Conservation (phyloP, 2,888 invertebrate species). For the Andrena minutula region DNA sequence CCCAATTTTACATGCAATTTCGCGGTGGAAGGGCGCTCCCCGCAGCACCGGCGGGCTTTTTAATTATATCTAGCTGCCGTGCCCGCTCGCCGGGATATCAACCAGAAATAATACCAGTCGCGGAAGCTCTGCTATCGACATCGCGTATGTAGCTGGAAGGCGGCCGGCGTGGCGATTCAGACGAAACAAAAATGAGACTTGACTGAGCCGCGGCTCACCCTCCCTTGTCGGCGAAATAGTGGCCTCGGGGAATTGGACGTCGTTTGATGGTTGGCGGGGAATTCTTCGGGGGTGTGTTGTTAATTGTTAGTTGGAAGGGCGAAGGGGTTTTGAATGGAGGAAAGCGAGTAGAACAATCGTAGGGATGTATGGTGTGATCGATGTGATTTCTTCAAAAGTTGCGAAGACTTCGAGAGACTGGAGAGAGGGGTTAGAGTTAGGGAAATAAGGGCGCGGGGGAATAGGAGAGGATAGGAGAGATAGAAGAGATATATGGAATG, state of each 20-base stretch:
- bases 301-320: no score
- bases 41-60: slow-evolving; percentile 63
- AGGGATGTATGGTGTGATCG: no score
- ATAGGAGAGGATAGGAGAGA: background rate
- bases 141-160: slow-evolving; percentile 49
- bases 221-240: slow-evolving; percentile 21
- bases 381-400: no score
- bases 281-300: no score
- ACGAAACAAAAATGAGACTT: slow-evolving; percentile 60
- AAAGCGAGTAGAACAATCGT: no score
- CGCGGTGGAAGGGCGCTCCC: slow-evolving; percentile 59
- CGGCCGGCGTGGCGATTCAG: slow-evolving; percentile 32
- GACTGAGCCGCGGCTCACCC: slow-evolving; percentile 15
- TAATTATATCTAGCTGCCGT: slow-evolving; percentile 71
- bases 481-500: background rate
- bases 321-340: background rate
- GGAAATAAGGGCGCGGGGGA: background rate
- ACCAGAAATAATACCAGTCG: slow-evolving; percentile 72
- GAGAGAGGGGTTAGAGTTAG: background rate
- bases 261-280: no score
- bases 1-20: slow-evolving; percentile 76
- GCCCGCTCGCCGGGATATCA: slow-evolving; percentile 64
- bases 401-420: no score
- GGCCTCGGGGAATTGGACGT: background rate
- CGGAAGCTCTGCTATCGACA: slow-evolving; percentile 70